A percentile compares a stretch with the other conserved stretches of the same genome.
Conservation (phyloP, 1,140 invertebrate genomes). For the Gerris buenoi region DNA sequence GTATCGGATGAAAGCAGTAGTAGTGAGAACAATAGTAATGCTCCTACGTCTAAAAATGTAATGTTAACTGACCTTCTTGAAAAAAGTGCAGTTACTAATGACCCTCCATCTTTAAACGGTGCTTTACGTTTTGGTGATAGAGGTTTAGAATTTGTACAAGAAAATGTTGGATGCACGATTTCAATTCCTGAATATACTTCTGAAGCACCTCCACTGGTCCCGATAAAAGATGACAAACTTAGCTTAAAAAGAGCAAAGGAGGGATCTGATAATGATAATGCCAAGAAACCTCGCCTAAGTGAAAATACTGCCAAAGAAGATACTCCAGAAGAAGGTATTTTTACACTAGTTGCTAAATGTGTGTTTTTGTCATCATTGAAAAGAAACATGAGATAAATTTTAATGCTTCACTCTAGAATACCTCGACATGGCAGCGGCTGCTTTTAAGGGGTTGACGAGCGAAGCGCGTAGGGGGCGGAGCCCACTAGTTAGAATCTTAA, state of each 20-base stretch:
- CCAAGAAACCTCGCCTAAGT: constrained; percentile 22
- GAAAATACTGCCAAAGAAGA: constrained; percentile 17
- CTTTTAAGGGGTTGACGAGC: too few relatives aligned
- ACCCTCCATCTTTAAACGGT: constrained; percentile 39
- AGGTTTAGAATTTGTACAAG: constrained; percentile 38
- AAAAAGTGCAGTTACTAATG: constrained; percentile 43
- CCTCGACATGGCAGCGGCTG: too few relatives aligned
- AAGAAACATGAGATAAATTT: too few relatives aligned
- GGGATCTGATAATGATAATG: constrained; percentile 19
- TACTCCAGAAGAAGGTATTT: constrained; percentile 16
- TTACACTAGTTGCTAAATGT: too few relatives aligned
- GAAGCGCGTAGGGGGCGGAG: too few relatives aligned
- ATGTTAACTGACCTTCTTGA: constrained; percentile 54
- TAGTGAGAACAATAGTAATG: constrained; percentile 28
- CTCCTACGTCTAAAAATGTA: constrained; percentile 17
- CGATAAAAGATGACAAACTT: too few relatives aligned
- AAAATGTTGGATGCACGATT: neutral
- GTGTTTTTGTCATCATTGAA: too few relatives aligned
- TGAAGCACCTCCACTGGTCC: too few relatives aligned
- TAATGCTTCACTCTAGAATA: too few relatives aligned
- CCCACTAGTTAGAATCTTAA: neutral
- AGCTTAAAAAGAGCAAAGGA: constrained; percentile 21
- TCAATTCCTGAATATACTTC: neutral
- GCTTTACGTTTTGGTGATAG: constrained; percentile 42
- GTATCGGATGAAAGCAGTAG: too few relatives aligned